Percentiles rank a stretch among this genome's conserved stretches.
phyloP scores from a whole-genome alignment of 2,113 vertebrate genomes.

The Crotalus helleri region DNA sequence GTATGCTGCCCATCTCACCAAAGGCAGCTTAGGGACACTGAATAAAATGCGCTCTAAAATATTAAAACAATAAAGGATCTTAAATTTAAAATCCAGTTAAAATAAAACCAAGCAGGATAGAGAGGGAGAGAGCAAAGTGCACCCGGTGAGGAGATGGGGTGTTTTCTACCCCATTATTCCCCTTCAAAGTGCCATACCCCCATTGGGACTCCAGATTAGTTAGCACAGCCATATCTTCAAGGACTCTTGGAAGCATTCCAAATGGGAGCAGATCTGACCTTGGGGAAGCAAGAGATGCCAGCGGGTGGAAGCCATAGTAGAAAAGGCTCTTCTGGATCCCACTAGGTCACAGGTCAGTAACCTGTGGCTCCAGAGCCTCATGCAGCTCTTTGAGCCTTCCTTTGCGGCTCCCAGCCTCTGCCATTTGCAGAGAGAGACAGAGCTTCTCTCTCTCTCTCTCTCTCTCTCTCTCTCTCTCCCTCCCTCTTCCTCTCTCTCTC shows the following conservation, averaged over 20 bases:
- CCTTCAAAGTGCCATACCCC: neutral
- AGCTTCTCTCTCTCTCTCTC: no score
- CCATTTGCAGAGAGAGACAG: no score
- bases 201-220: neutral
- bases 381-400: no score
- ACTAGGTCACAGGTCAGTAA: neutral
- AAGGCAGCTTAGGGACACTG: no score
- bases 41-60: no score
- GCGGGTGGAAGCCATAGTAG: neutral
- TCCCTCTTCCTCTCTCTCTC: no score
- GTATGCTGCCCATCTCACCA: neutral
- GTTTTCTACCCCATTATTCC: neutral
- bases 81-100: neutral
- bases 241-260: neutral
- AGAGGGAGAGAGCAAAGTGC: neutral
- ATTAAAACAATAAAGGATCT: neutral
- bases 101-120: neutral
- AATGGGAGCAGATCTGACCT: neutral
- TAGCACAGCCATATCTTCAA: neutral
- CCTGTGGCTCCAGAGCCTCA: no score
- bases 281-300: neutral
- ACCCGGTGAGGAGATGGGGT: neutral
- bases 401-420: no score
- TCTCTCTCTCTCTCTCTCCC: rapidly evolving
- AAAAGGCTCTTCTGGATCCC: no score